These are phyloP conservation scores for Poecilia velifera DNA, from an alignment of 2,797 vertebrate species.

Conservation along the genomic window DNA sequence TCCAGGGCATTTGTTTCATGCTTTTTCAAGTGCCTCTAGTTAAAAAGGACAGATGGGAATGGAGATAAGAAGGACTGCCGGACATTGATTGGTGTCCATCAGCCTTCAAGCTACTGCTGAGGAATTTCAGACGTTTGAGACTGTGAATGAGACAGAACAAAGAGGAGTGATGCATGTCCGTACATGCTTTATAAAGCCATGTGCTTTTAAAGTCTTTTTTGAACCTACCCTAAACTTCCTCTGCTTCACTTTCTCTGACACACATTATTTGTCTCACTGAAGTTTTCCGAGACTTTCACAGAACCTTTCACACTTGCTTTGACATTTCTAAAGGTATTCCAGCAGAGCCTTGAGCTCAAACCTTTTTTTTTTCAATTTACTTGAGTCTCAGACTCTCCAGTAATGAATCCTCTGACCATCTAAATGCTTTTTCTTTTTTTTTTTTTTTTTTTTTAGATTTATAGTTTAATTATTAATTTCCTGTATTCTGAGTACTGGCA, in stretches of 20 bases:
- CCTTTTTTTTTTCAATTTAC: constrained; percentile 22
- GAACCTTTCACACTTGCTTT: constrained; percentile 17
- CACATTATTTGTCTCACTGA: background rate
- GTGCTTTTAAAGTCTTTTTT: constrained; percentile 28
- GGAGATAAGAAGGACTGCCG: constrained; percentile 31
- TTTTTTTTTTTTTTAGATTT: background rate
- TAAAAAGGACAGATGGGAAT: constrained; percentile 67
- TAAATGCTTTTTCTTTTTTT: constrained; percentile 16
- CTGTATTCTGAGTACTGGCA: constrained; percentile 47
- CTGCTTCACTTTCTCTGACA: background rate
- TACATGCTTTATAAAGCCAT: constrained; percentile 39
- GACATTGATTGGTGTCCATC: constrained; percentile 25
- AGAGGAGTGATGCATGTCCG: constrained; percentile 45
- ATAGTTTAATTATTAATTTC: constrained; percentile 61
- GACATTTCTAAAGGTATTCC: constrained; percentile 19
- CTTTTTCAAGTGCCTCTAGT: constrained; percentile 36
- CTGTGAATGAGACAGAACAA: constrained; percentile 43
- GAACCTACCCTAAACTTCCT: constrained; percentile 24
- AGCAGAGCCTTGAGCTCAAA: constrained; percentile 25
- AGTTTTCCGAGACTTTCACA: constrained; percentile 11
- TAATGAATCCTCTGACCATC: constrained; percentile 16
- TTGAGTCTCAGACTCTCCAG: constrained; percentile 27
- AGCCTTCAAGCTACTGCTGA: constrained; percentile 58
- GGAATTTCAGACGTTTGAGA: constrained; percentile 65
- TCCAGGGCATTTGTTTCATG: constrained; percentile 31